Base-by-base conservation (phyloP, 2,113 vertebrate genomes). In the Tricholaema leucomelas region DNA sequence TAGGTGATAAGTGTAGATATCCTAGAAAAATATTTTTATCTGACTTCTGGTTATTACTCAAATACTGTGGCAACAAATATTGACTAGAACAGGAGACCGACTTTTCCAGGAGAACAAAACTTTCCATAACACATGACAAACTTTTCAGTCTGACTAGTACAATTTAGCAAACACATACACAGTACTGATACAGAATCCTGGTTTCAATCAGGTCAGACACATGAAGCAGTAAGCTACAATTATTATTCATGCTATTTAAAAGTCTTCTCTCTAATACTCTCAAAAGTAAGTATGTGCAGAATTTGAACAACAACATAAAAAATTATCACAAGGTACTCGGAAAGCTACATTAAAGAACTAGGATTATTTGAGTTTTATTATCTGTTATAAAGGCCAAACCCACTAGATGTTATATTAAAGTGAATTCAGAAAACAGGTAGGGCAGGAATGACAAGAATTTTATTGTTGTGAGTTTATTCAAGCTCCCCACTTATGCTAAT, bases 391-490 rank as follows among this genome's bases (percentile, higher is more conserved):
- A 76, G 52, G 87, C 48, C 70, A 90, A 90, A 65, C 55, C 55
- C 38, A 90, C 25, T 2, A 71, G 8, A 27, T 80, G n/a, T 67
- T 64, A 67, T 91, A 93, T 77, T 66, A 69, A 92, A 88, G 66
- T 38, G 55, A 95, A 87, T 15, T 82, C 5, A 89, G 65, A 38
- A 84, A 94, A 89, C 78, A 85, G 18, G 78, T 20, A 54, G 17
- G 56, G 83, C 79, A 89, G 72, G 74, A 89, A 66, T n/a, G 8
- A 86, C 65, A 88, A 58, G 58, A 85, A 82, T 82, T 93, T 85
- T 82, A 85, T 2, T 4, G 60, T 52, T 82, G 24, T 67, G n/a
- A 79, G 38, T 12, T 71, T 76, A 85, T 61, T 89, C 50, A 64
- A 67, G 46, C 35, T 88, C 31, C 19, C 35, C 64, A 35, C 56